Evolutionary conservation across 1,140 invertebrate genomes (phyloP), one percentile per base, ranked within the genome.

Genomic region (Laupala kohalensis): DNA sequence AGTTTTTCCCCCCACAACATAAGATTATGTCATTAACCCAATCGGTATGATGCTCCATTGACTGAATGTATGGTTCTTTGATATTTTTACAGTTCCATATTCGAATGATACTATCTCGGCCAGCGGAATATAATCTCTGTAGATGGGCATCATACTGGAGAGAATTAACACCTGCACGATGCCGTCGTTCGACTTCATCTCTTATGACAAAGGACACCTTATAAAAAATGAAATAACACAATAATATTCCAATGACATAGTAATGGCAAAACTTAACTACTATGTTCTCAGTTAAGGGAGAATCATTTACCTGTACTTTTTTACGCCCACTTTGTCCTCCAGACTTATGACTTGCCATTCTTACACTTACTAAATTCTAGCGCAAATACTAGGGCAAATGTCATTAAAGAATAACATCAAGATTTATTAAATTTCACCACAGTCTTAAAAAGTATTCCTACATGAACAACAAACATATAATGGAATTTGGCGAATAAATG

Each of bases 21-120:
- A 99, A 84, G 12, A 99, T 92, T 80, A 99, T 97, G 83, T 99
- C 97, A 83, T 99, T 99, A 15, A 99, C 96, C 97, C 97, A 99
- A 82, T 99, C 97, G 23, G 96, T 99, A 78, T 99, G 97, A 83
- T 99, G 97, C 79, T 95, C 93, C 92, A 95, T 93, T 2, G 96
- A 97, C 77, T 97, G 94, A 63, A 96, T 87, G 80, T 96, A 99
- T 65, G 90, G 89, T 76, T 97, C 93, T 77, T 91, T 86, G 69
- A 84, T 81, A 74, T 81, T 83, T 75, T 83, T 85, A 25, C 88
- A 88, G 73, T 97, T 95, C 95, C 97, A 99, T 79, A 98, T 96
- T 70, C 98, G 86, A 77, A 99, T 98, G 75, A 99, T 97, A 64
- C 95, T 95, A 84, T 99, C 98, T 74, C 96, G 85, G n/a, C 96